phyloP scores from a whole-genome alignment of 2,113 vertebrate species.

The Felis catus region F.catus_Fca126_mat1.0 CM031426.1:3160001-3160500 shows the following conservation, averaged over 20 bases:
- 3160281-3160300: constrained; percentile 98
- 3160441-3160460: rapidly evolving
- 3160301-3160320: constrained; percentile 91
- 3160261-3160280: constrained; percentile 92
- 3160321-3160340: constrained; percentile 88
- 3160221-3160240: constrained; percentile 96
- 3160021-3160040: neutral
- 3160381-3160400: constrained; percentile 85
- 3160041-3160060: neutral
- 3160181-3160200: rapidly evolving
- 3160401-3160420: neutral
- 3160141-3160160: neutral
- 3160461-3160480: neutral
- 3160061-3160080: constrained; percentile 79
- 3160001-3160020: neutral
- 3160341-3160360: constrained; percentile 94
- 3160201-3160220: constrained; percentile 48
- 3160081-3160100: constrained; percentile 96
- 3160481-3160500: rapidly evolving
- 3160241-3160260: constrained; percentile 94
- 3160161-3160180: rapidly evolving
- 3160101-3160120: constrained; percentile 72
- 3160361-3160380: constrained; percentile 84
- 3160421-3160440: rapidly evolving
- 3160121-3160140: neutral